Percentiles rank a stretch among this genome's conserved stretches.
These are phyloP conservation scores for Zalophus californianus DNA, from an alignment of 2,797 vertebrate genomes.

Conservation along the genomic window DNA sequence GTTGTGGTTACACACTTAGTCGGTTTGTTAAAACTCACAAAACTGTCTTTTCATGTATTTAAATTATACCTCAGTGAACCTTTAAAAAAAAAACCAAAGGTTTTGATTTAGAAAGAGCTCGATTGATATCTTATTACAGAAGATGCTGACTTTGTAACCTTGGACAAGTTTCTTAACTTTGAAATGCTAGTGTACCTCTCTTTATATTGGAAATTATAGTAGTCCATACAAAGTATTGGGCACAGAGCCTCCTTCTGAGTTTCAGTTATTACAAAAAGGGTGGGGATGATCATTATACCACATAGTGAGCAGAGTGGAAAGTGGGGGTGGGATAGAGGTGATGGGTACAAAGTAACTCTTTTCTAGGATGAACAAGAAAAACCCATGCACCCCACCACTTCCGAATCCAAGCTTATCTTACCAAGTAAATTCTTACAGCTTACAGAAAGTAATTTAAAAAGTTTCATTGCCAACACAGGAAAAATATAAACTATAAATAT, in stretches of 20 bases:
- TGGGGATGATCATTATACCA: neutral
- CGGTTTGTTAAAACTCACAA: neutral
- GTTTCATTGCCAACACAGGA: conserved; percentile 81
- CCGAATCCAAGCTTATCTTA: conserved; percentile 53
- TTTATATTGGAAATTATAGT: neutral
- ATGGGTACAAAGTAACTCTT: conserved; percentile 8
- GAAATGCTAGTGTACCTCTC: neutral
- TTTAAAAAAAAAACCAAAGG: neutral
- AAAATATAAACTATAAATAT: conserved; percentile 83
- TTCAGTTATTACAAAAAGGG: neutral
- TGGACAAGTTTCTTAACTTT: neutral
- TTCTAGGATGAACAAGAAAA: conserved; percentile 47
- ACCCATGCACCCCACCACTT: neutral
- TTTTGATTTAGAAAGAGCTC: neutral
- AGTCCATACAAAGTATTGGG: neutral
- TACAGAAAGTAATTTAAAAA: conserved; percentile 80
- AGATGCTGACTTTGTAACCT: neutral
- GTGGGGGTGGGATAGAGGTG: neutral
- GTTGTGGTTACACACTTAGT: neutral
- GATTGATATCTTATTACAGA: neutral
- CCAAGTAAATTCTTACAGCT: conserved; percentile 70
- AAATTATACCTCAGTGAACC: neutral
- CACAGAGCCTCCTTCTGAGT: neutral
- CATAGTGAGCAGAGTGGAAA: neutral
- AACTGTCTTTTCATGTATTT: neutral